Conservation (phyloP, 2,888 invertebrate genomes). For the Stictocephala bisonia region DNA sequence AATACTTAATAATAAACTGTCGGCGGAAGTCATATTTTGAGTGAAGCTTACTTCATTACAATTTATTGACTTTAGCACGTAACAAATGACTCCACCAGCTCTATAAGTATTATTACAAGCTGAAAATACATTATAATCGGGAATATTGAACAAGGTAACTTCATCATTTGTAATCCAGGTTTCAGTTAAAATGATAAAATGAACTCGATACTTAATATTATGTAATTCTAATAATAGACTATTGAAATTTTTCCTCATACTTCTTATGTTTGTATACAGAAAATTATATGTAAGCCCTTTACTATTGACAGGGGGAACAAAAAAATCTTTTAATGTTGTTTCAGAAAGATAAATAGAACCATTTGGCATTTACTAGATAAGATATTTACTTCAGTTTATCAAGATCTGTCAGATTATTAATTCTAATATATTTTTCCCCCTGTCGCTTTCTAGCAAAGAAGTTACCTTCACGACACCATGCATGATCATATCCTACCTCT, state of each 20-base stretch:
- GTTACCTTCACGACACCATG: conserved; percentile 11
- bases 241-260: conserved; percentile 2
- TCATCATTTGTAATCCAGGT: conserved; percentile 1
- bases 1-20: not conserved
- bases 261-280: conserved; percentile 4
- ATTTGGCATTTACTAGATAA: too few species aligned
- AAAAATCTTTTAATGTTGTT: too few species aligned
- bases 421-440: conserved; percentile 9
- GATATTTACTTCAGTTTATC: conserved; percentile 36
- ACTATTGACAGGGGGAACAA: not conserved
- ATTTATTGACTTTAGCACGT: not conserved
- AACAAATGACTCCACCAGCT: conserved; percentile 3
- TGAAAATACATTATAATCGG: not conserved
- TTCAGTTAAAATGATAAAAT: not conserved
- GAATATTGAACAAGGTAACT: not conserved
- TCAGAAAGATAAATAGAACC: too few species aligned
- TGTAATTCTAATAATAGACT: not conserved
- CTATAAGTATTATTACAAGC: conserved; percentile 1
- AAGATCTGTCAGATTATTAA: not conserved
- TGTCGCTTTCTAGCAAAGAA: not conserved
- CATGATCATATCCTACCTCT: not conserved
- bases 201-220: not conserved
- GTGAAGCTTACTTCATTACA: not conserved
- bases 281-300: conserved; percentile 6
- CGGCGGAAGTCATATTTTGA: not conserved